Conservation (phyloP, 2,113 vertebrate species). For the Podarcis raffonei region DNA sequence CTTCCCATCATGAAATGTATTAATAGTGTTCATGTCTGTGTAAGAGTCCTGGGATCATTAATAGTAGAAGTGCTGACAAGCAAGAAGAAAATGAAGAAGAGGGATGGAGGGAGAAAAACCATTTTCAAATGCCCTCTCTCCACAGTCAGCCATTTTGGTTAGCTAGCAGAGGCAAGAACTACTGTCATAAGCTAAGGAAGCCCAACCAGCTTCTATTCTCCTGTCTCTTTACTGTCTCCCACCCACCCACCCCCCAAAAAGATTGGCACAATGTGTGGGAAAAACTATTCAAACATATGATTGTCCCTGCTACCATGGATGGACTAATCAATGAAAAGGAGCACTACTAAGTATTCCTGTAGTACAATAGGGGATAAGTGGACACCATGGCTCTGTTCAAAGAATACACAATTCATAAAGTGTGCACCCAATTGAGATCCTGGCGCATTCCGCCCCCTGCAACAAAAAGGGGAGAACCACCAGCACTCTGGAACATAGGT, state of each 20-base stretch:
- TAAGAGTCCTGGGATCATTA: constrained; percentile 30
- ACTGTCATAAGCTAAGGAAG: not conserved
- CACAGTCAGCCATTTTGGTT: constrained; percentile 44
- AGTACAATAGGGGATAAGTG: not conserved
- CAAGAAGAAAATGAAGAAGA: constrained; percentile 24
- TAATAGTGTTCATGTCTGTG: constrained; percentile 18
- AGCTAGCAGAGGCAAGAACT: constrained; percentile 32
- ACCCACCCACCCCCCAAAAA: too few species aligned
- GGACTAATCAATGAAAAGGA: not conserved
- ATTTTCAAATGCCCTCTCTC: constrained; percentile 13
- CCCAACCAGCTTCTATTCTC: not conserved
- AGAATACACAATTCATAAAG: too few species aligned
- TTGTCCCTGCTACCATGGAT: not conserved
- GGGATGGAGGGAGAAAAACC: not conserved
- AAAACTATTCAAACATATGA: not conserved
- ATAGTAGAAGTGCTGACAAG: constrained; percentile 9
- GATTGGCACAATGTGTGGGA: too few species aligned
- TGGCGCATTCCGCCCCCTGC: too few species aligned
- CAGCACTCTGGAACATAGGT: too few species aligned
- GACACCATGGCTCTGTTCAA: not conserved
- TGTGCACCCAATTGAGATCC: too few species aligned
- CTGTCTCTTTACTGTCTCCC: not conserved
- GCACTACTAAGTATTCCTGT: not conserved
- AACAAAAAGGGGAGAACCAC: too few species aligned
- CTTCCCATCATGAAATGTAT: constrained; percentile 1